These are phyloP conservation scores for Corythaixoides concolor DNA, from an alignment of 2,113 vertebrate species.

Conservation along the genomic window DNA sequence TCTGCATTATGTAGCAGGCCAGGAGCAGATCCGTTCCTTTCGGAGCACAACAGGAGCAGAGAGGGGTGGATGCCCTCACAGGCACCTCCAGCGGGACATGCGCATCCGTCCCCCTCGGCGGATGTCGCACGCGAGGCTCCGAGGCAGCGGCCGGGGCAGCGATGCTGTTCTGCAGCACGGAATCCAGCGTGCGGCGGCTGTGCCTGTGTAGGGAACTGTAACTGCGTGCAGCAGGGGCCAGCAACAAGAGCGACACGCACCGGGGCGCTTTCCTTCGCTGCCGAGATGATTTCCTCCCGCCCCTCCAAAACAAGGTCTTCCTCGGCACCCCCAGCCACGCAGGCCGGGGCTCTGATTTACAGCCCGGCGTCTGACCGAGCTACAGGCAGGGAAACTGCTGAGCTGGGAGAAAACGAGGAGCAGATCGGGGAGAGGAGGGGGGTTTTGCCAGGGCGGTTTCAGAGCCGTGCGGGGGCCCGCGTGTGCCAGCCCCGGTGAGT, in stretches of 20 bases:
- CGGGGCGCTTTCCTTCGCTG: background rate
- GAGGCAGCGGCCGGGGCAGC: rapidly evolving
- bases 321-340: background rate
- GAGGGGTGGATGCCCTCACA: rapidly evolving
- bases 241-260: background rate
- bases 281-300: background rate
- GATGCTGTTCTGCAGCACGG: background rate
- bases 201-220: rapidly evolving
- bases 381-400: background rate
- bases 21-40: rapidly evolving
- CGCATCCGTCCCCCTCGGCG: background rate
- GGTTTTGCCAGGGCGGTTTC: background rate
- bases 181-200: rapidly evolving
- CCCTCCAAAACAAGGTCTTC: background rate
- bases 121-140: rapidly evolving
- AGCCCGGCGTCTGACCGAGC: background rate
- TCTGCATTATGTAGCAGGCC: background rate
- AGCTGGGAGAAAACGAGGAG: background rate
- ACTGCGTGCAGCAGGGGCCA: background rate
- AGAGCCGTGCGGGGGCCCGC: rapidly evolving
- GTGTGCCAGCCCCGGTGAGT: no score
- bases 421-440: background rate
- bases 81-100: rapidly evolving
- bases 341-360: slow-evolving; percentile 15
- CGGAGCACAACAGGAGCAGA: background rate